Base-by-base conservation (phyloP, 2,797 vertebrate species). In the Muscicapa striata region DNA sequence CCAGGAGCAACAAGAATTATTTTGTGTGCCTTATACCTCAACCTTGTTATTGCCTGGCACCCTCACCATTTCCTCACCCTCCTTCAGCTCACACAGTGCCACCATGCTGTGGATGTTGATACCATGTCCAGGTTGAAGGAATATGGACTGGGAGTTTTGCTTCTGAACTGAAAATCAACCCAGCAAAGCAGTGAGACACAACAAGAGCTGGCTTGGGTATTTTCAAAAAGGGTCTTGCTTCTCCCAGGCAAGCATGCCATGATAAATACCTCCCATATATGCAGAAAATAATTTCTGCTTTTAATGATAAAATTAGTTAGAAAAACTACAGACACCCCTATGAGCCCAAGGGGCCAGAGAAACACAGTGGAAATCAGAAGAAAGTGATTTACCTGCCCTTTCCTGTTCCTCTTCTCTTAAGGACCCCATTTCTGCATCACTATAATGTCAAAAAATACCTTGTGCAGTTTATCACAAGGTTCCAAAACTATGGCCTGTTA, bases 101-200 rank as follows among this genome's bases (percentile, higher is more conserved):
- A 76, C 19, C 1, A 0, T 5, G 4, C 16, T 58, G 19, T 5
- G 2, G 54, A 48, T 11, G 1, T 40, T 0, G 0, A 43, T 45
- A n/a, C 8, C 22, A 64, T 15, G 5, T n/a, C 29, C 48, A 38
- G 6, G 23, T 3, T 64, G 34, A 79, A 91, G 63, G 38, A 54
- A 49, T 12, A 9, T 13, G 17, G 26, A 32, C 29, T 29, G 7
- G 30, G 24, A 32, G 6, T 23, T 45, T 83, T 2, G 0, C 2
- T 9, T 69, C 38, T 64, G n/a, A 73, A 57, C 38, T 41, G 43
- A 48, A 89, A 82, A 93, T 24, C 18, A 29, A 36, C 2, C 3
- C 7, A 64, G 23, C 5, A 49, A 84, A 52, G 32, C 12, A 76
- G 17, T n/a, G 40, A 51, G 21, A 61, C 9, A 52, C 26, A 58